Evolutionary conservation across 2,113 vertebrate species (phyloP).

Genomic region (Nibea albiflora): DNA sequence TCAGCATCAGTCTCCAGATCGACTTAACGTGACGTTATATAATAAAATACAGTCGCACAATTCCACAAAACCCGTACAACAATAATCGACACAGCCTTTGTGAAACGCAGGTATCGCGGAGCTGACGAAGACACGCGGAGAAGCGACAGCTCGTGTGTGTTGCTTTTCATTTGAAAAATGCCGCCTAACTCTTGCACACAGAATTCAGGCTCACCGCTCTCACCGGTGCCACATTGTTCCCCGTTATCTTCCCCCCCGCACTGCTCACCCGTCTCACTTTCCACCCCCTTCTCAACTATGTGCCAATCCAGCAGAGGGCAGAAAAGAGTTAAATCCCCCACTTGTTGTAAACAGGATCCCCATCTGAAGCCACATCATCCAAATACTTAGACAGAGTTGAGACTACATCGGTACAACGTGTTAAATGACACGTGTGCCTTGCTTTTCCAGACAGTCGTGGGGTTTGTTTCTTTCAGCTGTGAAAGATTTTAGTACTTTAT

Average conservation of each 20-base stretch:
- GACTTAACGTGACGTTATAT: neutral
- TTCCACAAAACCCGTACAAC: neutral
- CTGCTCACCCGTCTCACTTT: neutral
- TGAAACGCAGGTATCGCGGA: neutral
- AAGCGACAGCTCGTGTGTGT: neutral
- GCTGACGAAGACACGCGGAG: neutral
- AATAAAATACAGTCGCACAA: neutral
- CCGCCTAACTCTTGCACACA: neutral
- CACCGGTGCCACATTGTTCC: neutral
- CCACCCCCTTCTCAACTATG: neutral
- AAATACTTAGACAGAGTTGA: neutral
- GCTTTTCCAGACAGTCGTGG: neutral
- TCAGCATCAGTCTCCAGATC: neutral
- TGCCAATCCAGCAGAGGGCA: slow-evolving; percentile 79
- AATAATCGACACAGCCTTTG: neutral
- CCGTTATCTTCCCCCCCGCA: neutral
- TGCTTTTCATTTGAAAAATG: neutral
- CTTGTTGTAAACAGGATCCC: slow-evolving; percentile 28
- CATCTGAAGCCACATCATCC: neutral
- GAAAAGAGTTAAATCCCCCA: slow-evolving; percentile 60
- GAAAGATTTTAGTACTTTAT: neutral
- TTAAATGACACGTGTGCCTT: neutral
- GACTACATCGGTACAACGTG: neutral
- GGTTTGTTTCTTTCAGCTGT: neutral
- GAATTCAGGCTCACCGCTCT: neutral